Percentiles rank a stretch among this genome's conserved stretches.
phyloP scores from a whole-genome alignment of 2,113 vertebrate genomes.

The Ibidorhyncha struthersii region DNA sequence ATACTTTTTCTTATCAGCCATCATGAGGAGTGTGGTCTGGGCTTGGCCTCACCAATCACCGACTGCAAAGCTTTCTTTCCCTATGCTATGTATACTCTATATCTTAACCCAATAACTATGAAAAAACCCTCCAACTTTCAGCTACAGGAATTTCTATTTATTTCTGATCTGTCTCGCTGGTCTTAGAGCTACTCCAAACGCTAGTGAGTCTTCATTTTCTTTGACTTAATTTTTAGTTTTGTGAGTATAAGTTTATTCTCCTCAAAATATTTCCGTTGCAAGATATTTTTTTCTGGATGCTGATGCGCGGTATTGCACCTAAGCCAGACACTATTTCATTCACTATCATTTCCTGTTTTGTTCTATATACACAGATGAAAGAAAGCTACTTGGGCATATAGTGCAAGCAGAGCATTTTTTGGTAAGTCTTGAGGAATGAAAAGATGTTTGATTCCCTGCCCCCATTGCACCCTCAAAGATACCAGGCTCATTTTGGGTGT shows the following conservation, averaged over 20 bases:
- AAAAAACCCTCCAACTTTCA: not conserved
- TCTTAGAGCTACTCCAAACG: not conserved
- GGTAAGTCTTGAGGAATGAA: not conserved
- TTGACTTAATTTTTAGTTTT: not conserved
- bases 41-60: not conserved
- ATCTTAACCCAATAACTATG: not conserved
- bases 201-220: not conserved
- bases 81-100: not conserved
- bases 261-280: not conserved
- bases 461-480: not conserved
- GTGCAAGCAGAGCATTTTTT: not conserved
- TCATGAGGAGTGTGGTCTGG: not conserved
- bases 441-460: not conserved
- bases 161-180: accelerated
- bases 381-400: not conserved
- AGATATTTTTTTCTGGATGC: not conserved
- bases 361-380: not conserved
- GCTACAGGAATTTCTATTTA: not conserved
- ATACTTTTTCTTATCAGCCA: not conserved
- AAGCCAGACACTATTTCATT: not conserved
- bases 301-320: not conserved
- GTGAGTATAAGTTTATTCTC: not conserved
- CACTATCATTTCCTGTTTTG: not conserved
- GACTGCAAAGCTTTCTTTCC: not conserved
- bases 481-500: not conserved